These are phyloP conservation scores for Athalia circularis DNA, from an alignment of 2,888 invertebrate species.

Conservation along the genomic window DNA sequence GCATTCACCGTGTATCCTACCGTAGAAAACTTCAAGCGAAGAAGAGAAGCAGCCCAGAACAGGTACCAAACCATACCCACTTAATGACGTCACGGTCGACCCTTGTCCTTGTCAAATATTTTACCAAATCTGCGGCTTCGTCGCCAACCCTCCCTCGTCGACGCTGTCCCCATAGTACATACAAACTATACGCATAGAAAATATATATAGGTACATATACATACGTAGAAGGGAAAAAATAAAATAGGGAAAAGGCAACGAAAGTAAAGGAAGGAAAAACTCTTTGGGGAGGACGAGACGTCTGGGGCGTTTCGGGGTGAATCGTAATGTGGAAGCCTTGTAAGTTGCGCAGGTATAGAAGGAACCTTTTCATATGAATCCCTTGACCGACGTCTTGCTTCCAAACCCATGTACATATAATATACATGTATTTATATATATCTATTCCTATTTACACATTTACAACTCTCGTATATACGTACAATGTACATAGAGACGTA, in stretches of 20 bases:
- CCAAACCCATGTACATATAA: no score
- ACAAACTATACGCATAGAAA: no score
- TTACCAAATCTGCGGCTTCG: constrained; percentile 45
- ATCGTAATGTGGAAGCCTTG: constrained; percentile 43
- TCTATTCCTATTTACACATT: background rate
- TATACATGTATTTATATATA: background rate
- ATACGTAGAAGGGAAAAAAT: constrained; percentile 4
- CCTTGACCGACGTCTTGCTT: background rate
- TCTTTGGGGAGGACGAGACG: constrained; percentile 20
- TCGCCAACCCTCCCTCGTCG: constrained; percentile 29
- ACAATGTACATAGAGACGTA: background rate
- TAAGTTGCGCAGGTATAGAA: constrained; percentile 39
- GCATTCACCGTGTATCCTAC: no score
- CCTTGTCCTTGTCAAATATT: constrained; percentile 46
- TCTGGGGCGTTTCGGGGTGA: constrained; percentile 16
- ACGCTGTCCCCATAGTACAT: no score
- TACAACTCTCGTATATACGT: background rate
- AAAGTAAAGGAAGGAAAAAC: background rate
- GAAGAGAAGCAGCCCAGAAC: background rate
- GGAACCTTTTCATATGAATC: constrained; percentile 33
- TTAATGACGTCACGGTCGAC: constrained; percentile 35
- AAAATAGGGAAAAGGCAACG: constrained; percentile 1
- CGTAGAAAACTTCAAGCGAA: no score
- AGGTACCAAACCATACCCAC: constrained; percentile 11
- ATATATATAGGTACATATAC: background rate